A percentile compares a stretch with the other conserved stretches of the same genome.
Conservation (phyloP, 2,113 vertebrate species). For the Anolis sagrei region DNA sequence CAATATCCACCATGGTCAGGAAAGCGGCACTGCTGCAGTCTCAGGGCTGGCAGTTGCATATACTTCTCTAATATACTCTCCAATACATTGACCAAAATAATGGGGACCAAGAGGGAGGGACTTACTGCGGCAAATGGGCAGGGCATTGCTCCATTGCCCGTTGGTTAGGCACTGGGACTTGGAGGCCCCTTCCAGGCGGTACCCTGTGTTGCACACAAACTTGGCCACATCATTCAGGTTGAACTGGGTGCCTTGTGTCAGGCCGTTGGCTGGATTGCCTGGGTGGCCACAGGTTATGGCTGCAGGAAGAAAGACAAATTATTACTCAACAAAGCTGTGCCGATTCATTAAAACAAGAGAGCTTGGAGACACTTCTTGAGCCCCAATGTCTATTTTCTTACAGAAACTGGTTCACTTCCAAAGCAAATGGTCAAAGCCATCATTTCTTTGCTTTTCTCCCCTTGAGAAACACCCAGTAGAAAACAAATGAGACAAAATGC, state of each 20-base stretch:
- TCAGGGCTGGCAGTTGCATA: too few relatives aligned
- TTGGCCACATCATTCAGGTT: conserved; percentile 93
- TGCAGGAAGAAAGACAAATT: conserved; percentile 61
- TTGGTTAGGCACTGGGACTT: conserved; percentile 90
- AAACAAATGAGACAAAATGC: background rate
- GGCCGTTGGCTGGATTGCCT: conserved; percentile 90
- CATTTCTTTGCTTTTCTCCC: background rate
- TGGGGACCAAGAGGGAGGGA: background rate
- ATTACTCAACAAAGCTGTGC: background rate
- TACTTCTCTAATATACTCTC: too few relatives aligned
- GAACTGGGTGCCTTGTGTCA: conserved; percentile 94
- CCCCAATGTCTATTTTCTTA: accelerated
- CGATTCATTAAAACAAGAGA: accelerated
- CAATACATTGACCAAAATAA: background rate
- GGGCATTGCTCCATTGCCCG: conserved; percentile 91
- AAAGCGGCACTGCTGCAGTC: background rate
- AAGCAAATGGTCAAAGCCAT: background rate
- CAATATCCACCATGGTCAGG: too few relatives aligned
- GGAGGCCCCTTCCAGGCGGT: conserved; percentile 84
- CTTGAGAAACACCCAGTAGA: too few relatives aligned
- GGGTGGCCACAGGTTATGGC: conserved; percentile 98
- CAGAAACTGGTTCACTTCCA: accelerated
- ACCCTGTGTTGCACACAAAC: conserved; percentile 91
- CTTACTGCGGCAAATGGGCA: conserved; percentile 94
- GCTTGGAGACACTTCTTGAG: accelerated